Evolutionary conservation across 2,113 vertebrate species (phyloP), one percentile per base, ranked within the genome.

Genomic region (Mustela nigripes): DNA sequence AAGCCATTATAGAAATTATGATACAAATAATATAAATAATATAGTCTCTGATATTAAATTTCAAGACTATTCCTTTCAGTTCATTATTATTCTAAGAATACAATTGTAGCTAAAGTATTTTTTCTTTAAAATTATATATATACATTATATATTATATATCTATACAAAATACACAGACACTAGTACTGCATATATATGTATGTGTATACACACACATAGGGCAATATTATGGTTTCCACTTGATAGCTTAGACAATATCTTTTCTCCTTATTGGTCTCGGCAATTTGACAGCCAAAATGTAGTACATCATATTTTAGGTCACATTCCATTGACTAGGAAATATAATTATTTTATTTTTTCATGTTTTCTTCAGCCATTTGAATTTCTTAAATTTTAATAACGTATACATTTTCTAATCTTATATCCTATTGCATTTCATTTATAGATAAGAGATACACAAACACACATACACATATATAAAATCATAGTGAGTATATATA

Each of bases 11-110:
- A 26, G 11, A 91, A 91, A 73, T 42, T 42, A 42, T 42, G 10
- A 86, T 31, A 50, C 31, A 84, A 53, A 81, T 91, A 56, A 80
- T 94, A 80, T 39, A 83, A 85, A 84, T 58, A 71, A n/a, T 79
- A 2, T 0, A 93, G 11, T 31, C 0, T 63, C n/a, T 90, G 31
- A 79, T 58, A 53, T 22, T 36, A 11, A 90, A 63, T 11, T 50
- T 74, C 21, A 89, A 1, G 14, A 18, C 22, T 87, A 31, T 73
- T 50, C 60, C 11, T 19, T 53, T 14, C 7, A 87, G 28, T 92
- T 95, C 3, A 36, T 79, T 78, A 33, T 85, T 89, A 89, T 85
- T 91, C 15, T 5, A 83, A 42, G 58, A 63, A 63, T 58, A 89
- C 1, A 93, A 2, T 73, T 69, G 67, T 9, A 60, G 22, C 24